phyloP scores from a whole-genome alignment of 2,888 invertebrate genomes.

The Aleiodes alternator region DNA sequence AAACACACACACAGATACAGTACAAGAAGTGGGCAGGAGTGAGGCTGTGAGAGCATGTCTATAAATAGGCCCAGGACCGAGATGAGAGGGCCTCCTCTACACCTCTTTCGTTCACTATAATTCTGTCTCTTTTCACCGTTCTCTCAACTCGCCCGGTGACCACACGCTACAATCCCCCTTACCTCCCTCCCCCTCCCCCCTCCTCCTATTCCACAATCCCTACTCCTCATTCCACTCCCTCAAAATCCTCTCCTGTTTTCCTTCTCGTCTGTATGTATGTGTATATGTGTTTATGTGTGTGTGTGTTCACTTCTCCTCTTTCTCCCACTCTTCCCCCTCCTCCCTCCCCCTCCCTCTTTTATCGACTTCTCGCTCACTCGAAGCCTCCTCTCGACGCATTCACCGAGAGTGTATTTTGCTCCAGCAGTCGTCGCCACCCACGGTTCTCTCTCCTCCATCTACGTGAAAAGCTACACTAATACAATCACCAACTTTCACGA shows the following conservation, averaged over 20 bases:
- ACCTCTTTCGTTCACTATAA: constrained; percentile 63
- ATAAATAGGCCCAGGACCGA: constrained; percentile 73
- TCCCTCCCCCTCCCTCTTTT: constrained; percentile 42
- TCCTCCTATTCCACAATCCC: constrained; percentile 13
- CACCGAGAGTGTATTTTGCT: constrained; percentile 46
- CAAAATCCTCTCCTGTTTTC: constrained; percentile 33
- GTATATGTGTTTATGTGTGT: no score
- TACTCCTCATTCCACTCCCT: constrained; percentile 23
- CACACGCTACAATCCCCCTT: constrained; percentile 34
- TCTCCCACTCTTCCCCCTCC: constrained; percentile 15
- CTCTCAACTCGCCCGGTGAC: constrained; percentile 36
- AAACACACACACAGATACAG: constrained; percentile 57
- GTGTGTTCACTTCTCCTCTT: constrained; percentile 26
- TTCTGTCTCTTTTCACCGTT: constrained; percentile 29
- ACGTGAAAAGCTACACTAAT: constrained; percentile 43
- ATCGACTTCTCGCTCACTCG: constrained; percentile 48
- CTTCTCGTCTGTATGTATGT: background rate
- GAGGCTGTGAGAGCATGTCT: constrained; percentile 74
- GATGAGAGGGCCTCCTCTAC: constrained; percentile 70
- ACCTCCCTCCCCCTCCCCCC: constrained; percentile 21
- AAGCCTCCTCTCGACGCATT: background rate
- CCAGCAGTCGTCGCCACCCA: constrained; percentile 52
- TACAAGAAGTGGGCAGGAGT: constrained; percentile 71
- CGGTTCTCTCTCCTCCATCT: constrained; percentile 38
- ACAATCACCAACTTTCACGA: constrained; percentile 44